Base-by-base conservation (phyloP, 2,113 vertebrate genomes). In the Scolopax mira region DNA sequence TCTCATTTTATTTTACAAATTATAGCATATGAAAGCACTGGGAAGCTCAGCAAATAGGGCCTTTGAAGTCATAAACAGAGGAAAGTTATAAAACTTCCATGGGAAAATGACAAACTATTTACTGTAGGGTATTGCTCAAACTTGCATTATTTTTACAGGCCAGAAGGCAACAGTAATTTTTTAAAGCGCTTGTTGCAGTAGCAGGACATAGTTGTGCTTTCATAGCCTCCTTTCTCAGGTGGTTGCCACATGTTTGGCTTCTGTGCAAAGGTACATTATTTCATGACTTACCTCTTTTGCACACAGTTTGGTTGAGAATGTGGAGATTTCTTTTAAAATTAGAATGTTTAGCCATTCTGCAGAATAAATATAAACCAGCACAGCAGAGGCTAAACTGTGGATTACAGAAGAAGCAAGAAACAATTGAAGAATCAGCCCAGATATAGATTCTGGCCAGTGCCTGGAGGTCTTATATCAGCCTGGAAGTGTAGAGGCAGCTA, bases 211-310 rank as follows among this genome's bases (percentile, higher is more conserved):
- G 24, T 84, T 66, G 89, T 96, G 83, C 80, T 96, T 97, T 97
- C 90, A 93, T 70, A 84, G 88, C 81, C 80, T 94, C 14, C 67
- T 95, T 85, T 91, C 90, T 97, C 97, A 98, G 94, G 92, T 98
- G 97, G 94, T 91, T 91, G 51, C 98, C 97, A 98, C 83, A 98
- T 98, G 97, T 97, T 97, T 98, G 96, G 95, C 97, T 97, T 96
- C 74, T 49, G 90, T 95, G 96, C 57, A 91, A 82, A 96, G 75
- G 51, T 92, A 48, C 94, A 92, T 93, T 96, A 81, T 93, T 96
- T 93, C 79, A 97, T 93, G 30, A 87, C 82, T 97, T 97, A 97
- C 88, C 85, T 96, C 55, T 96, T 65, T 96, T 88, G 82, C 72
- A 91, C 83, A 85, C 22, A 55, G 58, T 80, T 96, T 54, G 28